These are phyloP conservation scores for Megalopta genalis DNA, from an alignment of 1,140 invertebrate species.

Conservation along the genomic window DNA sequence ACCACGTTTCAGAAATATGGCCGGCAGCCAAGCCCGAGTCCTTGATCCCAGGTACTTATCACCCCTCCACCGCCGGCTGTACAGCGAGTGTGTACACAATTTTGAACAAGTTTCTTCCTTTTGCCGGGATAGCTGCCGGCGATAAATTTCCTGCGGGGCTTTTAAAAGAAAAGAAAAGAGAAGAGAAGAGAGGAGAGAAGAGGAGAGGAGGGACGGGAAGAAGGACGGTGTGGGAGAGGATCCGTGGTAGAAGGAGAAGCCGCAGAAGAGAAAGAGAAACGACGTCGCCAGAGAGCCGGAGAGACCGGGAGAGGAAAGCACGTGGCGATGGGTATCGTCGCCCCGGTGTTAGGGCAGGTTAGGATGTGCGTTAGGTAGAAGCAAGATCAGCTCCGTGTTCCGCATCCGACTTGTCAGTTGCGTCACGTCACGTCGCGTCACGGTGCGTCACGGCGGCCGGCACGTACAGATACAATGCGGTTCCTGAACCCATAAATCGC, in stretches of 20 bases:
- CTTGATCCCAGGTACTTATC: constrained; percentile 66
- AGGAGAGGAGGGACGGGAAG: too few species aligned
- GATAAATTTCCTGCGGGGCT: constrained; percentile 69
- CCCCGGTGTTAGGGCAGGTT: constrained; percentile 13
- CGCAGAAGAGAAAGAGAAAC: not conserved
- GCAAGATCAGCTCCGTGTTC: constrained; percentile 52
- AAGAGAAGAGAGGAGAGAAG: too few species aligned
- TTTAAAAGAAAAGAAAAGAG: constrained; percentile 42
- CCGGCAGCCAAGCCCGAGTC: constrained; percentile 66
- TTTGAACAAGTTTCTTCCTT: constrained; percentile 69
- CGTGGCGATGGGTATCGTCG: constrained; percentile 14
- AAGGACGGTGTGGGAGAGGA: not conserved
- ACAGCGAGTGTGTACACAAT: constrained; percentile 70
- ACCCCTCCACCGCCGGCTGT: constrained; percentile 49
- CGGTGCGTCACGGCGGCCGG: constrained; percentile 48
- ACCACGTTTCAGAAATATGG: constrained; percentile 61
- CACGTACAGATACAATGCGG: constrained; percentile 68
- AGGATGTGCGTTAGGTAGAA: constrained; percentile 33
- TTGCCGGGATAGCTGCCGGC: constrained; percentile 64
- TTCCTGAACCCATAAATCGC: constrained; percentile 73
- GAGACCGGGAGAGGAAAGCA: constrained; percentile 3
- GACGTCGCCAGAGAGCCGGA: too few species aligned
- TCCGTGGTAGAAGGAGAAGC: too few species aligned
- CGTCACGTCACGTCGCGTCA: constrained; percentile 67
- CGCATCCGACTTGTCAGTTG: constrained; percentile 70